Base-by-base conservation (phyloP, 2,888 invertebrate species). In the Athrips mouffetella region DNA sequence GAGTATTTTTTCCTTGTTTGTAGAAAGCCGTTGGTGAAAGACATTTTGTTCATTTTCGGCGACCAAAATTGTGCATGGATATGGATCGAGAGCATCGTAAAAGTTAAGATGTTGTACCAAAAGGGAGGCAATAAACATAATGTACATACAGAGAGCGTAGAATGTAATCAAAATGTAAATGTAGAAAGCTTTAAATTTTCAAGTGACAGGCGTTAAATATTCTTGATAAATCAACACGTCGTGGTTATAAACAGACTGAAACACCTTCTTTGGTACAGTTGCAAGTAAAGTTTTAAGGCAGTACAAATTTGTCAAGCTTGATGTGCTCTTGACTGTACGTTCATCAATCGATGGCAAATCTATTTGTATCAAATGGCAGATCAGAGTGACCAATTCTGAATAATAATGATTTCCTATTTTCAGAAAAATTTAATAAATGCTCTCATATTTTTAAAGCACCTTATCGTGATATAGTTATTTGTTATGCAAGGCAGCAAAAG, bases 121-220 rank as follows among this genome's bases (percentile, higher is more conserved):
- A 37, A n/a, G 10, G 37, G 37, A 20, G 16, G 35, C 10, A 37
- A 37, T 21, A 20, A 37, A 18, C 20, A 35, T 35, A 35, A 35
- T 20, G 10, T 2, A n/a, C n/a, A 37, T 37, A 7, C 8, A 16
- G 37, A 37, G 37, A 20, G 20, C 37, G 37, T 37, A 20, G 37
- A 37, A 37, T n/a, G 37, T 37, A 37, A 37, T 37, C 37, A 37
- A 37, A n/a, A 37, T 37, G 37, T 37, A 37, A 37, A 37, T 37
- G 16, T 18, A 10, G 18, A 37, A 16, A 5, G n/a, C 20, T 20
- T 37, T 37, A 10, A 10, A 37, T n/a, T 20, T 37, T 18, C 20
- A 16, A 37, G 20, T n/a, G 18, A 10, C 16, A 21, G n/a, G 11
- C 21, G 20, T 2, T 37, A n/a, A 16, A 21, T 20, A 8, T n/a